Evolutionary conservation across 2,888 invertebrate genomes (phyloP), one percentile per base, ranked within the genome.

Genomic region (Saturnia pavonia): DNA sequence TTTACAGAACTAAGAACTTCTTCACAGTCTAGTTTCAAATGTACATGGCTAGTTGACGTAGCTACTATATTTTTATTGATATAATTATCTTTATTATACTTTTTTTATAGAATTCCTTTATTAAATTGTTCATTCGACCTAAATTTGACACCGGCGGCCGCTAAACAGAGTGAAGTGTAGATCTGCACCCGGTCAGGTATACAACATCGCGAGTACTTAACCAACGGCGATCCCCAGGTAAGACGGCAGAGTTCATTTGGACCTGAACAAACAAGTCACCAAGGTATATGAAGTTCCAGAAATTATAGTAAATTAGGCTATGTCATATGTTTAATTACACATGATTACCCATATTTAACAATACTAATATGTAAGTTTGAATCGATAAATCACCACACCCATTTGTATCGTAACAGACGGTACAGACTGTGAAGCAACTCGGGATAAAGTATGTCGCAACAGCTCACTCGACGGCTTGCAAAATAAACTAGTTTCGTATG

Each of bases 401-500:
- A 25, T 67, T 69, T 54, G 51, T 40, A 65, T 40, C 51, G 42
- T 54, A 67, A 70, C 54, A 25, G 63, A 63, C 40, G 25, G 66
- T 25, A 25, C 11, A 14, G 22, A 25, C 25, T 27, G 57, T 70
- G 51, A 54, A 54, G 70, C 70, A 70, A 70, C 66, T 4, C 25
- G 42, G 54, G 70, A 70, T 67, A 70, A 67, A 66, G n/a, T n/a
- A 40, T 65, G 65, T 65, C 65, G 65, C 42, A 70, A 66, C 67
- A 42, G 19, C 70, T 63, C 19, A 51, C 48, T 66, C 51, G 63
- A 69, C 72, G 69, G 70, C 69, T 69, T 48, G 54, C 63, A 69
- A 68, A 66, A n/a, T 51, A 70, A 67, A 72, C 74, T 43, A 69
- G 72, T 71, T 70, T 60, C 14, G 57, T 70, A 51, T 45, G 71